Evolutionary conservation across 2,888 invertebrate genomes (phyloP), one percentile per base, ranked within the genome.

Genomic region (Lithophane semibrunnea): DNA sequence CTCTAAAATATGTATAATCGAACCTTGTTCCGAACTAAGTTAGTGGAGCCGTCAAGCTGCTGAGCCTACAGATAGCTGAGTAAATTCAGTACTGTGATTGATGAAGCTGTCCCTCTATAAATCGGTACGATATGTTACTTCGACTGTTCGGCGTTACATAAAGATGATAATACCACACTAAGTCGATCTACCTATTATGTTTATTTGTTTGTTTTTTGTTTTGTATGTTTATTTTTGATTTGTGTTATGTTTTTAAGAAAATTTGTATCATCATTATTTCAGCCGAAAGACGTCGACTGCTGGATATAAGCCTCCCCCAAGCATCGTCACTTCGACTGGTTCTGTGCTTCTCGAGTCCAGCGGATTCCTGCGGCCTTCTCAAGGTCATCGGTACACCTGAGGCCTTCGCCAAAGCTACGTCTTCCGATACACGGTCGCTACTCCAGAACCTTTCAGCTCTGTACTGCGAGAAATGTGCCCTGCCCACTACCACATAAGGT

Each of bases 81-180:
- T 61, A 72, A 77, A 74, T 70, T 70, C 68, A 77, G 63, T 66
- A 70, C 75, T 64, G 73, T 88, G 88, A 88, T 88, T 86, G 88
- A 88, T 88, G 83, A 76, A 79, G 73, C 73, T 44, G 66, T 77
- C 76, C 74, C 56, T 37, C 54, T 73, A 68, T 66, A 70, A 79
- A 84, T 81, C 77, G 79, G 79, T 84, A 66, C 80, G 67, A 81
- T 76, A 66, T 75, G 75, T 86, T 77, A 61, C 58, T 81, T 77
- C 63, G 49, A 67, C 60, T 74, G 54, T 13, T 73, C 10, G 52
- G 52, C 8, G 10, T 44, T 1, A 44, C 37, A 79, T 69, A 70
- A 75, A 88, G 87, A 61, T 77, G 79, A 64, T 86, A 37, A 70
- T 67, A 84, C 79, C 54, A 61, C 29, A n/a, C 8, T 10, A 10